Conservation (phyloP, 2,888 invertebrate species). For the Watsonalla cultraria region DNA sequence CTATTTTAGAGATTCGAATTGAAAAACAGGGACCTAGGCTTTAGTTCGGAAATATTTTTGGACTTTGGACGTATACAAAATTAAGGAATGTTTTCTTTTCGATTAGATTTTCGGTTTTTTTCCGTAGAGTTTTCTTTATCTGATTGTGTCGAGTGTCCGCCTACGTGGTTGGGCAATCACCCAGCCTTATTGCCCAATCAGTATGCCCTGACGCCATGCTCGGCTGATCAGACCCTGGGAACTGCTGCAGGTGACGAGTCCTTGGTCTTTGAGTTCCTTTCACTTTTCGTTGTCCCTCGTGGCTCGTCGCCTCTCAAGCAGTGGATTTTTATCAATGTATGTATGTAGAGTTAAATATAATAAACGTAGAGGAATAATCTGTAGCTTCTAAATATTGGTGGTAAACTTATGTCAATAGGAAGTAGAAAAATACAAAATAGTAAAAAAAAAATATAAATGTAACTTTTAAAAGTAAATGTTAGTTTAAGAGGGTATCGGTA, state of each 20-base stretch:
- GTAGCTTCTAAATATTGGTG: conserved; percentile 70
- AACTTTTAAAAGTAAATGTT: conserved; percentile 67
- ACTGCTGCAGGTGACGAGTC: conserved; percentile 55
- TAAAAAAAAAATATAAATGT: conserved; percentile 57
- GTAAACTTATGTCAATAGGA: conserved; percentile 77
- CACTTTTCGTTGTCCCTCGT: conserved; percentile 34
- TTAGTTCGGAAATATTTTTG: conserved; percentile 70
- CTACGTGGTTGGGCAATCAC: conserved; percentile 83
- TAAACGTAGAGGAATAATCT: conserved; percentile 58
- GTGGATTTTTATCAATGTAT: conserved; percentile 67
- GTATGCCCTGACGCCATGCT: conserved; percentile 67
- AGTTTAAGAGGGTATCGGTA: conserved; percentile 68
- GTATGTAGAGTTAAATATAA: conserved; percentile 76
- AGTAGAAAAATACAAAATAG: conserved; percentile 65
- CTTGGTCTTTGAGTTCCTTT: conserved; percentile 32
- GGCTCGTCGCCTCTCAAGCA: conserved; percentile 47
- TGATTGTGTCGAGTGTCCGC: conserved; percentile 73
- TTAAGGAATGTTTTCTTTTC: conserved; percentile 30
- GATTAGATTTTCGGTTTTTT: conserved; percentile 23
- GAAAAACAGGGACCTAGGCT: conserved; percentile 73
- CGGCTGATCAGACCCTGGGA: conserved; percentile 55
- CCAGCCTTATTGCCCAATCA: conserved; percentile 87
- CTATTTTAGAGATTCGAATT: conserved; percentile 48
- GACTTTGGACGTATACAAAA: conserved; percentile 61
- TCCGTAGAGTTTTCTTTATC: conserved; percentile 40